phyloP scores from a whole-genome alignment of 2,888 invertebrate species.

The Carabus problematicus region DNA sequence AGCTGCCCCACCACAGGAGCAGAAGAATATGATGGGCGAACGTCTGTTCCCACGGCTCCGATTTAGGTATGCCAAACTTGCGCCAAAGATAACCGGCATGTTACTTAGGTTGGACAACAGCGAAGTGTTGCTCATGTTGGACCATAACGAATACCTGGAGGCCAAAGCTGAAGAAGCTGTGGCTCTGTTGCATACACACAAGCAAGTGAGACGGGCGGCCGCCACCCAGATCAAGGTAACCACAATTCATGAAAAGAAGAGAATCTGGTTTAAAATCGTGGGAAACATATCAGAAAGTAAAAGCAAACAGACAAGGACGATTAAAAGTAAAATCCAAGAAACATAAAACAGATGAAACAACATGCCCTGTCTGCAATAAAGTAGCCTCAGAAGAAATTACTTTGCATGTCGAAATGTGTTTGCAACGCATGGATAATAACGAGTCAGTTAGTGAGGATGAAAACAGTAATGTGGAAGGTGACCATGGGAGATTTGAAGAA shows the following conservation, averaged over 20 bases:
- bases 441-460: slow-evolving; percentile 69
- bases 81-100: slow-evolving; percentile 99
- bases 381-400: slow-evolving; percentile 73
- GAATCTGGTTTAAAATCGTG: slow-evolving; percentile 66
- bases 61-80: slow-evolving; percentile 90
- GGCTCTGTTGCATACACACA: slow-evolving; percentile 96
- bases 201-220: slow-evolving; percentile 89
- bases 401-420: slow-evolving; percentile 75
- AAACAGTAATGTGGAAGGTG: slow-evolving; percentile 81
- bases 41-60: slow-evolving; percentile 96
- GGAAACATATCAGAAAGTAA: slow-evolving; percentile 78
- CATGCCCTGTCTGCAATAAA: slow-evolving; percentile 85
- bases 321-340: slow-evolving; percentile 72
- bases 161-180: slow-evolving; percentile 98
- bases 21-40: slow-evolving; percentile 99
- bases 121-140: slow-evolving; percentile 96
- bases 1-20: slow-evolving; percentile 93
- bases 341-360: slow-evolving; percentile 68
- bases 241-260: no score
- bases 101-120: slow-evolving; percentile 98
- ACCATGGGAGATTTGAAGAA: slow-evolving; percentile 70
- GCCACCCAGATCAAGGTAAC: slow-evolving; percentile 65
- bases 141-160: slow-evolving; percentile 93
- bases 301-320: slow-evolving; percentile 74
- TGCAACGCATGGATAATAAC: slow-evolving; percentile 62